Evolutionary conservation across 2,113 vertebrate genomes (phyloP).

Genomic region (Notarius lentiginosus): DNA sequence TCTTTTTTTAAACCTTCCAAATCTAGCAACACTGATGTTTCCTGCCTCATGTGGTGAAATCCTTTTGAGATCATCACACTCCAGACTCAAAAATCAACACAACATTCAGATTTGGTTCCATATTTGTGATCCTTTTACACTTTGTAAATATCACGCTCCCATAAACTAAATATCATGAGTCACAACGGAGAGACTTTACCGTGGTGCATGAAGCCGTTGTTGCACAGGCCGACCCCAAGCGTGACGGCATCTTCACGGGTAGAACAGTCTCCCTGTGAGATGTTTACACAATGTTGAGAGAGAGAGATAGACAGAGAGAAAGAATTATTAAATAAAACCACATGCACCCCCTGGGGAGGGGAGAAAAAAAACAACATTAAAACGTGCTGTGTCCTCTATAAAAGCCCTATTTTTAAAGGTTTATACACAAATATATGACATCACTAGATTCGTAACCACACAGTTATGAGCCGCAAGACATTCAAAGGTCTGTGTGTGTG

Average conservation of each 20-base stretch:
- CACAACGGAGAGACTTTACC: constrained; percentile 66
- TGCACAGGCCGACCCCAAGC: constrained; percentile 94
- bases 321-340: constrained; percentile 8
- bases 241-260: constrained; percentile 92
- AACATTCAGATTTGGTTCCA: neutral
- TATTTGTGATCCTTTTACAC: neutral
- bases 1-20: constrained; percentile 9
- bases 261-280: constrained; percentile 88
- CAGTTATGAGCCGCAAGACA: neutral
- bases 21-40: neutral
- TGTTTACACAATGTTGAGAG: neutral
- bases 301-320: neutral
- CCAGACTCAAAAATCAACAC: neutral
- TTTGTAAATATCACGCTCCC: constrained; percentile 11
- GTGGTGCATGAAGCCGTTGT: constrained; percentile 98
- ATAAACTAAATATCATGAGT: neutral
- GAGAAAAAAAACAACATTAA: neutral
- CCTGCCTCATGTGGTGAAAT: neutral
- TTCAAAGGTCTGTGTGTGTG: neutral
- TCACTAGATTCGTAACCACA: neutral
- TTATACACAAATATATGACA: constrained; percentile 14
- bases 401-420: neutral
- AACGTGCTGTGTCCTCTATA: neutral
- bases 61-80: neutral
- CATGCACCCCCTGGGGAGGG: neutral